phyloP scores from a whole-genome alignment of 2,113 vertebrate genomes.

The Microtus pennsylvanicus region DNA sequence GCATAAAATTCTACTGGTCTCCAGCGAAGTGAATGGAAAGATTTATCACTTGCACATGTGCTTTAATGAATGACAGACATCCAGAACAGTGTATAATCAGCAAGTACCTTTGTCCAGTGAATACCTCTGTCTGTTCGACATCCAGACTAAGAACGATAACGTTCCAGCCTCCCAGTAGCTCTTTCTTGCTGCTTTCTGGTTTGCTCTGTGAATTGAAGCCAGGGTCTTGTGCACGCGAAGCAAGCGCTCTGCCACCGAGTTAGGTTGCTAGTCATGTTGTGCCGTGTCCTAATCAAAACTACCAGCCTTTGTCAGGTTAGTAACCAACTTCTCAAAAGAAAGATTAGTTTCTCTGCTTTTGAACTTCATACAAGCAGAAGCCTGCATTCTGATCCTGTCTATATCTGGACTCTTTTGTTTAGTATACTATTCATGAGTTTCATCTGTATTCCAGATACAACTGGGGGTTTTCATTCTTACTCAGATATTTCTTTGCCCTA shows the following conservation, averaged over 20 bases:
- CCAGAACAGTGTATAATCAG: neutral
- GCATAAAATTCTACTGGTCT: neutral
- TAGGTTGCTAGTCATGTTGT: neutral
- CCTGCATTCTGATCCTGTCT: neutral
- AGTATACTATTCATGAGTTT: constrained; percentile 3
- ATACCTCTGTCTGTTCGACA: neutral
- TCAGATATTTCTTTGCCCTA: neutral
- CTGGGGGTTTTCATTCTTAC: constrained; percentile 2
- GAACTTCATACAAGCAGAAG: neutral
- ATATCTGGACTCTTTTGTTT: neutral
- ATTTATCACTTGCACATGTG: neutral
- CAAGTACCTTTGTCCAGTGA: constrained; percentile 5
- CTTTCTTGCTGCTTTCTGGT: neutral
- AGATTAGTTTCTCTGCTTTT: constrained; percentile 44
- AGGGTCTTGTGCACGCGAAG: neutral
- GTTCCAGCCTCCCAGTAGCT: neutral
- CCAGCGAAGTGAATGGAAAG: neutral
- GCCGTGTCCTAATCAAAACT: neutral
- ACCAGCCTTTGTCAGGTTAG: neutral
- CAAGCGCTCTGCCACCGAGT: neutral
- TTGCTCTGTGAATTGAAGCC: neutral
- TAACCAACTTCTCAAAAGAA: neutral
- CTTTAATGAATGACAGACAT: neutral
- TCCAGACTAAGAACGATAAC: neutral
- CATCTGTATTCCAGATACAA: neutral